Evolutionary conservation across 2,797 vertebrate genomes (phyloP), one percentile per base, ranked within the genome.

Genomic region (Taeniopygia guttata): DNA sequence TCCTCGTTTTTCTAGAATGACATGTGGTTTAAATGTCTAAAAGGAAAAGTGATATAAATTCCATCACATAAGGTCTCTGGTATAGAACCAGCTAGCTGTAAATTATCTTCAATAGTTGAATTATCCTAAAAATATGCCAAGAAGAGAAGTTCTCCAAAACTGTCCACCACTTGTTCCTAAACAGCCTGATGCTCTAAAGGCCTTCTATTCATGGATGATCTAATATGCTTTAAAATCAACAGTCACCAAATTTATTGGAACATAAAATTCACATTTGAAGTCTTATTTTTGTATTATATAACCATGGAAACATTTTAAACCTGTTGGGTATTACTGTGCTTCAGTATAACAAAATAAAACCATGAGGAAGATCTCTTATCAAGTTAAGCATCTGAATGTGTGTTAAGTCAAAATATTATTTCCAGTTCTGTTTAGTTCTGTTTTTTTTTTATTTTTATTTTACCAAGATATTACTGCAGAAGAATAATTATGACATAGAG

Each of bases 1-100:
- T 94, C 95, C 95, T 95, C 38, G 12, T 88, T 93, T 95, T 95
- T 96, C 84, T 93, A 76, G 83, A 68, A 89, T 68, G 89, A 85
- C 96, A 95, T 96, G 95, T 93, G 96, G 96, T 96, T 97, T 96
- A 92, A 94, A 94, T 89, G 89, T 84, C 94, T 72, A 89, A 96
- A 97, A 95, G 92, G 91, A 94, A 97, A 97, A 93, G 96, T 63
- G 86, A 96, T 84, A 91, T 15, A 94, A 75, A 94, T 87, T 94
- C 94, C 95, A 92, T 90, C 81, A 66, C 80, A 79, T 79, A 36
- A 91, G 59, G 48, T 89, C 90, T 82, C 77, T 69, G 38, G 62
- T 77, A 84, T 40, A 89, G 72, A 38, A 84, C 81, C 86, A 94
- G 73, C 11, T 76, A 54, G 46, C 55, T 73, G 80, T 95, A 97